These are phyloP conservation scores for Pedicia rivosa DNA, from an alignment of 2,888 invertebrate species.

Conservation along the genomic window DNA sequence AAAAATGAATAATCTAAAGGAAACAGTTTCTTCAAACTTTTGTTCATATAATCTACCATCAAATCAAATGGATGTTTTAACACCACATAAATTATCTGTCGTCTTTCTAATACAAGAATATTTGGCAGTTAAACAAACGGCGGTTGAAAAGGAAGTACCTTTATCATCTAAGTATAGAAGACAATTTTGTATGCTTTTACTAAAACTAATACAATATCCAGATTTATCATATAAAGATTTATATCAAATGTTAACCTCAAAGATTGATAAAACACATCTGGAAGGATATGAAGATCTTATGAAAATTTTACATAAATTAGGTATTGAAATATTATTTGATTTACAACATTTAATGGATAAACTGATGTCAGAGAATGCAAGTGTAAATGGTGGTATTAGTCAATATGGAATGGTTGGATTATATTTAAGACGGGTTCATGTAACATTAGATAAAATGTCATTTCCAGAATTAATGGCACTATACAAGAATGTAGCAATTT, in stretches of 20 bases:
- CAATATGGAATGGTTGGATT: constrained; percentile 43
- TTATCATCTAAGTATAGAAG: constrained; percentile 44
- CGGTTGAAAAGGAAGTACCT: neutral
- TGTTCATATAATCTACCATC: neutral
- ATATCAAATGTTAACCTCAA: constrained; percentile 38
- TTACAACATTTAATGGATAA: constrained; percentile 42
- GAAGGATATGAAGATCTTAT: constrained; percentile 41
- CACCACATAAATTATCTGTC: constrained; percentile 66
- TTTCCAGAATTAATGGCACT: constrained; percentile 69
- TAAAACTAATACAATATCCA: constrained; percentile 64
- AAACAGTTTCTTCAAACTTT: neutral
- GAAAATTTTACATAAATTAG: constrained; percentile 29
- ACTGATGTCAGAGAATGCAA: constrained; percentile 34
- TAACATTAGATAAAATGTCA: constrained; percentile 67
- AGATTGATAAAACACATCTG: constrained; percentile 22
- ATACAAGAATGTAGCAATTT: constrained; percentile 52
- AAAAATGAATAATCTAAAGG: constrained; percentile 5
- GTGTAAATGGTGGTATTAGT: constrained; percentile 21
- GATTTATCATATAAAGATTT: constrained; percentile 58
- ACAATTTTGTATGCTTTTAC: constrained; percentile 63
- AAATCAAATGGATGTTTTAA: constrained; percentile 36
- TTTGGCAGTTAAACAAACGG: constrained; percentile 38
- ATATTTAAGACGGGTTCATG: constrained; percentile 63
- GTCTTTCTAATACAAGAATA: constrained; percentile 61
- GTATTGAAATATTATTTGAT: constrained; percentile 48